These are phyloP conservation scores for Arctocebus calabarensis DNA, from an alignment of 2,797 vertebrate genomes.

Conservation along the genomic window DNA sequence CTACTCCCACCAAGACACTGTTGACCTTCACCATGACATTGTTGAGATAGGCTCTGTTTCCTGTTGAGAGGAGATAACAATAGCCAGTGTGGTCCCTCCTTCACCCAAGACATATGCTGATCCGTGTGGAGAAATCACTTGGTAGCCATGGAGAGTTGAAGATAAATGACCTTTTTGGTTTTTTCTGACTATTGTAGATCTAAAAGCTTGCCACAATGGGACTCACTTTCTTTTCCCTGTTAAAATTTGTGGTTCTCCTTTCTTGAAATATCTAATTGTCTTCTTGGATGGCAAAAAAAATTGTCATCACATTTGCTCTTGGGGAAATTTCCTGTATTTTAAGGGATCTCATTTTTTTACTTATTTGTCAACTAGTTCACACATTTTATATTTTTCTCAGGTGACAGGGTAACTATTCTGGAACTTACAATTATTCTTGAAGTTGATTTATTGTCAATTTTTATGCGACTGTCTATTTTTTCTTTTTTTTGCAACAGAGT, in stretches of 20 bases:
- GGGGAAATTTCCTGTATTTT: neutral
- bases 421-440: slow-evolving; percentile 7
- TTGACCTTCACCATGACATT: too few relatives aligned
- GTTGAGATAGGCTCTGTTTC: neutral
- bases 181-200: neutral
- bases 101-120: neutral
- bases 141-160: neutral
- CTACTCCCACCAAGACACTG: too few relatives aligned
- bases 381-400: slow-evolving; percentile 29
- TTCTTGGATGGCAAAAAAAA: neutral
- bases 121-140: neutral
- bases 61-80: neutral
- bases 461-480: slow-evolving; percentile 10
- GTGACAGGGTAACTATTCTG: neutral
- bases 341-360: slow-evolving; percentile 17
- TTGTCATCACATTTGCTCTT: neutral
- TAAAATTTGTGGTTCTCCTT: slow-evolving; percentile 27
- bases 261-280: slow-evolving; percentile 19
- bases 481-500: too few relatives aligned
- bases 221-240: neutral
- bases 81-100: neutral
- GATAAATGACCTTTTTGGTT: neutral
- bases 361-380: slow-evolving; percentile 20
- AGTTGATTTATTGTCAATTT: slow-evolving; percentile 27
- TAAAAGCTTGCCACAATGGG: neutral